Base-by-base conservation (phyloP, 2,888 invertebrate species). In the Crocallis elinguaria region DNA sequence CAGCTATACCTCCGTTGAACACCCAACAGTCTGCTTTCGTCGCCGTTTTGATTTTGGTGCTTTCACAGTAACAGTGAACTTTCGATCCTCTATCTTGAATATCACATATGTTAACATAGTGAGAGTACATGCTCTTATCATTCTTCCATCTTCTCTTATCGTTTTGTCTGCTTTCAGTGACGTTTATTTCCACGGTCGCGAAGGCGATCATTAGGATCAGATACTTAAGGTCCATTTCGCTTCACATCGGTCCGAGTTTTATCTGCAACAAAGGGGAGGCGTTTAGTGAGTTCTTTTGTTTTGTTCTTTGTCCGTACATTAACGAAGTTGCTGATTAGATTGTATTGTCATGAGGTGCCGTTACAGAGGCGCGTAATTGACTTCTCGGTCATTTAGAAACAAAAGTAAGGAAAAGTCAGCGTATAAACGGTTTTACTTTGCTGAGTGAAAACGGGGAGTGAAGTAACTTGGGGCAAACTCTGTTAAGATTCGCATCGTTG, bases 11-110 rank as follows among this genome's bases (percentile, higher is more conserved):
- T 3, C 93, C 92, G 56, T 94, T 94, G 80, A 96, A 95, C 4
- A 96, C 93, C 94, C 95, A 94, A 75, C 97, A 97, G 72, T 95
- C 95, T 1, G 95, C 95, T 64, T 94, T 94, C 13, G 94, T 94
- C 0, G 95, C 95, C 1, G 86, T 86, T 71, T 90, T 86, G 37
- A 90, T 82, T 66, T 92, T 92, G 39, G 88, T 88, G 36, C 87
- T 92, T 67, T 94, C 93, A 75, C 95, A 95, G 69, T 94, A 93
- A 75, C 96, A 96, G 71, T 93, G 94, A 48, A 95, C 90, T 66
- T 94, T 93, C 0, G 92, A 88, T 3, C 88, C 88, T 55, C 88
- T 81, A 53, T 86, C 91, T 66, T 92, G 89, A 62, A 93, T 92
- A 68, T 93, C 92, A 69, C 94, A 94, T 52, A 94, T 88, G 75